Conservation (phyloP, 2,113 vertebrate genomes). For the pig (Sus scrofa) region DNA sequence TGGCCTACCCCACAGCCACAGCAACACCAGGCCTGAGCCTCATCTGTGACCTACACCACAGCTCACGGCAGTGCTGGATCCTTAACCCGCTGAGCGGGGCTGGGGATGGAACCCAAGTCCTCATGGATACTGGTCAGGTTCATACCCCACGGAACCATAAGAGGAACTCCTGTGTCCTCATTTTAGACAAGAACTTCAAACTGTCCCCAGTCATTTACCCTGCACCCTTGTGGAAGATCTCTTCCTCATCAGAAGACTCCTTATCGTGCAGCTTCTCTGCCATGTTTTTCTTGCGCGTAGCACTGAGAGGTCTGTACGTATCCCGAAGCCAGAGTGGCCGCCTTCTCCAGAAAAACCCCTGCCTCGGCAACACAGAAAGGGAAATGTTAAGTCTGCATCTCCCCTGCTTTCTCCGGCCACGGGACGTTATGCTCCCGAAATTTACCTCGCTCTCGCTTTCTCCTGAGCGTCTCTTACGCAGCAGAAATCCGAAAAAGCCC, state of each 20-base stretch:
- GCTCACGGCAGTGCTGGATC: no score
- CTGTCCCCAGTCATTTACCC: neutral
- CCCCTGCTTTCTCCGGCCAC: neutral
- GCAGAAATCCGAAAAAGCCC: neutral
- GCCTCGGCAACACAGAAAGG: neutral
- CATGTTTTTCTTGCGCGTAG: neutral
- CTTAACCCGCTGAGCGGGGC: no score
- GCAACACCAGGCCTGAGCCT: no score
- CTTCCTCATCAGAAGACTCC: constrained; percentile 61
- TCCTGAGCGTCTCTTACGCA: rapidly evolving
- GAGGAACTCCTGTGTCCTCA: no score
- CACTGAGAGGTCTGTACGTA: constrained; percentile 22
- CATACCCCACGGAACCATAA: no score
- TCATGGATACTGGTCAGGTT: no score
- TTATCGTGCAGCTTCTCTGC: neutral
- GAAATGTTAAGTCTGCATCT: neutral
- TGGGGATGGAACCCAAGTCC: no score
- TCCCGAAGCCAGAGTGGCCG: constrained; percentile 70
- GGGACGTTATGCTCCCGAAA: neutral
- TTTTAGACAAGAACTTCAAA: rapidly evolving
- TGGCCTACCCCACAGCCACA: no score
- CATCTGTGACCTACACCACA: no score
- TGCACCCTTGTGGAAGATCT: constrained; percentile 5
- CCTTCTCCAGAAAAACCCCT: neutral
- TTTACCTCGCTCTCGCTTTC: neutral